Evolutionary conservation across 2,888 invertebrate species (phyloP).

Genomic region (Torymus tubicola): DNA sequence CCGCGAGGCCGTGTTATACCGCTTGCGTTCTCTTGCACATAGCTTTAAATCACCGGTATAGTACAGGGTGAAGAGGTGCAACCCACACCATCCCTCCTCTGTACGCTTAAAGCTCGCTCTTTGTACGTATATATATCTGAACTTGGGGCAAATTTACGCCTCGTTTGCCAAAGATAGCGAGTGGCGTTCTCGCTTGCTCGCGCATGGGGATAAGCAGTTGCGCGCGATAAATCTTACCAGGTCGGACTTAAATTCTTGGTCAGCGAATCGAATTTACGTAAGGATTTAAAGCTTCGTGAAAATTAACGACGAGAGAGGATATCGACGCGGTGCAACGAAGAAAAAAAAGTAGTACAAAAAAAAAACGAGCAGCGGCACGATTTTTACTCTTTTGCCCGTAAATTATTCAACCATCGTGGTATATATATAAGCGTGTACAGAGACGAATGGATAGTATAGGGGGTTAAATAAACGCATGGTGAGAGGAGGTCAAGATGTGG

Average conservation of each 20-base stretch:
- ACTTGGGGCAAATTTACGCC: conserved; percentile 38
- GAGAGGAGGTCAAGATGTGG: too few relatives aligned
- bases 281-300: conserved; percentile 49
- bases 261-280: conserved; percentile 56
- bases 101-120: too few relatives aligned
- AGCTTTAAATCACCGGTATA: too few relatives aligned
- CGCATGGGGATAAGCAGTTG: conserved; percentile 48
- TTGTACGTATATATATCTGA: background rate
- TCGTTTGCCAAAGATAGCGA: conserved; percentile 46
- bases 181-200: background rate
- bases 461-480: background rate
- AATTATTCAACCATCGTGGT: conserved; percentile 6
- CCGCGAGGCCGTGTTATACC: too few relatives aligned
- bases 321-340: background rate
- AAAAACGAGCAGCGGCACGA: background rate
- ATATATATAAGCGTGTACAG: too few relatives aligned
- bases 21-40: too few relatives aligned
- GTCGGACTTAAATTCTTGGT: conserved; percentile 38
- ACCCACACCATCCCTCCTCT: too few relatives aligned
- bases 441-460: background rate
- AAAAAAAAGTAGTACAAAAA: conserved; percentile 9
- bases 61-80: too few relatives aligned
- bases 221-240: conserved; percentile 53
- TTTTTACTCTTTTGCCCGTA: conserved; percentile 6
- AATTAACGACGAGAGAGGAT: conserved; percentile 31